phyloP scores from a whole-genome alignment of 2,113 vertebrate genomes.

The Rhinogobius similis region DNA sequence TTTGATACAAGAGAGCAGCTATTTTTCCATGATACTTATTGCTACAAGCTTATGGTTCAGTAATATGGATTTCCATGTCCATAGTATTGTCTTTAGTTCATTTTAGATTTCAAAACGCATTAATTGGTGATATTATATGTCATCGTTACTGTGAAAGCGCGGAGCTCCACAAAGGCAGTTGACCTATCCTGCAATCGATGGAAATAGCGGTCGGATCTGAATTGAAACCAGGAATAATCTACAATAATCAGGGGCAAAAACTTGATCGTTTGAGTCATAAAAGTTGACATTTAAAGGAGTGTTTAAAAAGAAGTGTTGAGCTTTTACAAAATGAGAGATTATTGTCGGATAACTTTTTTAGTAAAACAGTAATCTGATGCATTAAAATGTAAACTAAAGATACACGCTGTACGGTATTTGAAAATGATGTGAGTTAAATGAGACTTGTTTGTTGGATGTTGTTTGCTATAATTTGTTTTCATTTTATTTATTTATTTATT shows the following conservation, averaged over 20 bases:
- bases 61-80: background rate
- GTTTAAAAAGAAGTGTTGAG: background rate
- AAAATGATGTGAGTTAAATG: too few species aligned
- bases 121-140: background rate
- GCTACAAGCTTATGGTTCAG: background rate
- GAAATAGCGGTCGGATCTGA: background rate
- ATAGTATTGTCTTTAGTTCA: background rate
- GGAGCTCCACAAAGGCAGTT: background rate
- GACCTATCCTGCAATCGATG: too few species aligned
- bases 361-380: too few species aligned
- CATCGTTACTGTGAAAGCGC: too few species aligned
- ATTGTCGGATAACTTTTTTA: too few species aligned
- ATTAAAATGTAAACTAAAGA: too few species aligned
- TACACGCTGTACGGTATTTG: too few species aligned
- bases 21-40: conserved; percentile 28
- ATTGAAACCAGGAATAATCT: background rate
- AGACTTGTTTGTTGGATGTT: too few species aligned
- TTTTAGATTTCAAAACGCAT: background rate
- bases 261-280: background rate
- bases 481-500: too few species aligned
- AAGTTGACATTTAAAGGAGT: background rate
- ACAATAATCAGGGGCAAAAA: background rate
- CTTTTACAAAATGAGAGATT: too few species aligned
- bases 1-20: conserved; percentile 36
- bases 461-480: too few species aligned